These are phyloP conservation scores for Meleagris gallopavo DNA, from an alignment of 2,113 vertebrate genomes.

Conservation along the genomic window DNA sequence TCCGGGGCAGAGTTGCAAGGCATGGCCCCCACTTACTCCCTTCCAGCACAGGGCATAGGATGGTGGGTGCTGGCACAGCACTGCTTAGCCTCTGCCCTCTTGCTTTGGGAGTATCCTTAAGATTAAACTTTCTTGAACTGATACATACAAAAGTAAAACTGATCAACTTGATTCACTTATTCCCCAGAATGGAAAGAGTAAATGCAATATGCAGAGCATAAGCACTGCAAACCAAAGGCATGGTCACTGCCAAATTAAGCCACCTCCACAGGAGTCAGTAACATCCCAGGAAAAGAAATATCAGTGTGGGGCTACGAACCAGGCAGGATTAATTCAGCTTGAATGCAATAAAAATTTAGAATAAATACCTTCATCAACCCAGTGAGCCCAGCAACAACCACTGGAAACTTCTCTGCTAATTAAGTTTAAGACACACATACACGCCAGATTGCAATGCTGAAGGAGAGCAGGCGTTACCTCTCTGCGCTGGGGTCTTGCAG, in stretches of 20 bases:
- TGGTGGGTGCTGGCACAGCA: too few species aligned
- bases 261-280: background rate
- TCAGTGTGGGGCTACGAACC: background rate
- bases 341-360: background rate
- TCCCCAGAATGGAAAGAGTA: background rate
- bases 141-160: background rate
- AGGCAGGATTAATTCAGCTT: background rate
- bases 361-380: background rate
- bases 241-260: background rate
- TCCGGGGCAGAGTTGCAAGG: background rate
- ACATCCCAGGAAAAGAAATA: background rate
- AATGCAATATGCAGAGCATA: background rate
- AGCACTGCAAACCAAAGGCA: background rate
- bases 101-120: too few species aligned
- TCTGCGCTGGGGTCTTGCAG: conserved; percentile 57
- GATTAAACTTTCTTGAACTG: background rate
- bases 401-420: background rate
- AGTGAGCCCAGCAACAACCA: background rate
- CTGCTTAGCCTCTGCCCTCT: too few species aligned
- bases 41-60: too few species aligned
- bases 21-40: background rate
- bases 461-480: conserved; percentile 69
- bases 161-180: background rate
- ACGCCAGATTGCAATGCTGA: background rate
- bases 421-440: too few species aligned